Percentiles rank a stretch among this genome's conserved stretches.
Evolutionary conservation across 2,888 invertebrate species (phyloP).

Genomic region (Fabriciana adippe): DNA sequence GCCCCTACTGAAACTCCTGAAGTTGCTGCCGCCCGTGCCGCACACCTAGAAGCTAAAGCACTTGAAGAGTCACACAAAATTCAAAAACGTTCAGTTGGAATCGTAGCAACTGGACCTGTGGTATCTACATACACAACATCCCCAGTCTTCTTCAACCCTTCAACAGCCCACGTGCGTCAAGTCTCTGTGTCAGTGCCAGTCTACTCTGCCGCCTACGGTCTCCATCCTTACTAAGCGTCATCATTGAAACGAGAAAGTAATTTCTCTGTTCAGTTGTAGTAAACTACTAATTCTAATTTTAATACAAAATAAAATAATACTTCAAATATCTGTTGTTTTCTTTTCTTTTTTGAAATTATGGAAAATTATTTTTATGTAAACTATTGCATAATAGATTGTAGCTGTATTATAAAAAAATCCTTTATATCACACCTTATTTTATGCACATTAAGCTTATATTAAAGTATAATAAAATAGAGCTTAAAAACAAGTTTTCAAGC

Average conservation of each 20-base stretch:
- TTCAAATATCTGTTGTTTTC: conserved; percentile 29
- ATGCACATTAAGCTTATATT: no score
- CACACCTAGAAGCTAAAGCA: conserved; percentile 69
- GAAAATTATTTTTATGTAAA: background rate
- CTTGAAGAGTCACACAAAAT: conserved; percentile 63
- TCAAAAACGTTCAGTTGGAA: conserved; percentile 65
- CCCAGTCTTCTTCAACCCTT: conserved; percentile 55
- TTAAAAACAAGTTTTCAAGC: no score
- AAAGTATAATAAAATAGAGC: no score
- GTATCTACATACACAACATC: conserved; percentile 54
- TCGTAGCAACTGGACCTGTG: conserved; percentile 52
- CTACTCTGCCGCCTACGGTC: conserved; percentile 60
- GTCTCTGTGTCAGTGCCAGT: conserved; percentile 51
- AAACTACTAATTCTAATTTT: conserved; percentile 51
- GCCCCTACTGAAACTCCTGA: conserved; percentile 69
- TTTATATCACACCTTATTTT: no score
- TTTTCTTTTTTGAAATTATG: background rate
- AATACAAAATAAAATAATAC: conserved; percentile 56
- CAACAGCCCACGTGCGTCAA: conserved; percentile 47
- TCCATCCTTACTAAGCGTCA: conserved; percentile 67
- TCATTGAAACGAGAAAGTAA: conserved; percentile 52
- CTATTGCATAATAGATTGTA: no score
- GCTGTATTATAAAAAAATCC: no score
- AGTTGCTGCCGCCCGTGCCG: conserved; percentile 67
- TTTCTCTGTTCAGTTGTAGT: conserved; percentile 60